A percentile compares a stretch with the other conserved stretches of the same genome.
Conservation (phyloP, 2,797 vertebrate species). For the Falco peregrinus region DNA sequence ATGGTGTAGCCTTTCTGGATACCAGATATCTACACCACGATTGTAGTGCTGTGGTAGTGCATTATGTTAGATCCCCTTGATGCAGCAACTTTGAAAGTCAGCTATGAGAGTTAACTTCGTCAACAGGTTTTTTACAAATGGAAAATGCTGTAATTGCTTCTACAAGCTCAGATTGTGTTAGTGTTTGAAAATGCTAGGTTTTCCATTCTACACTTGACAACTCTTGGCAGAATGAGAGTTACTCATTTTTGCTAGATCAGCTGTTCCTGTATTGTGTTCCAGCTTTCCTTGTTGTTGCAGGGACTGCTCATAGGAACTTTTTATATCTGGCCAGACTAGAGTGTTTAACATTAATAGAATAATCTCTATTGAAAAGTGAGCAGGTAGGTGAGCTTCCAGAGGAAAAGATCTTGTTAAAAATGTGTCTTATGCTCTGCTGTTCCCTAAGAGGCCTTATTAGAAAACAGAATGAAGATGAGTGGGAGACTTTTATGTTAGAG, state of each 20-base stretch:
- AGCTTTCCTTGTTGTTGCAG: neutral
- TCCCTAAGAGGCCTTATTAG: neutral
- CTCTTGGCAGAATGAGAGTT: neutral
- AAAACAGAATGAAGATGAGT: neutral
- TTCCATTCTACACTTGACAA: neutral
- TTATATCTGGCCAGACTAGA: neutral
- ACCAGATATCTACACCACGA: neutral
- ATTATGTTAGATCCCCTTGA: neutral
- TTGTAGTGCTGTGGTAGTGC: neutral
- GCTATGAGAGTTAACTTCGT: too few relatives aligned
- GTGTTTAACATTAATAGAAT: neutral
- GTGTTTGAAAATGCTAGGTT: neutral
- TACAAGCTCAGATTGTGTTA: neutral
- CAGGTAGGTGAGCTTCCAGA: neutral
- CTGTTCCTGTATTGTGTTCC: neutral
- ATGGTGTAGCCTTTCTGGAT: neutral
- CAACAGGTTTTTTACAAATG: neutral
- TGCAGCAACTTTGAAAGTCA: neutral
- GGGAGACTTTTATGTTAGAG: neutral
- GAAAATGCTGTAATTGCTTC: neutral
- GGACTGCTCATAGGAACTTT: neutral
- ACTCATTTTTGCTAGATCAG: neutral
- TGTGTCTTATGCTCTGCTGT: neutral
- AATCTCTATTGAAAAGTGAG: neutral
- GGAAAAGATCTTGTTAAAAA: neutral